Evolutionary conservation across 1,140 invertebrate genomes (phyloP).

Genomic region (Eciton burchellii): DNA sequence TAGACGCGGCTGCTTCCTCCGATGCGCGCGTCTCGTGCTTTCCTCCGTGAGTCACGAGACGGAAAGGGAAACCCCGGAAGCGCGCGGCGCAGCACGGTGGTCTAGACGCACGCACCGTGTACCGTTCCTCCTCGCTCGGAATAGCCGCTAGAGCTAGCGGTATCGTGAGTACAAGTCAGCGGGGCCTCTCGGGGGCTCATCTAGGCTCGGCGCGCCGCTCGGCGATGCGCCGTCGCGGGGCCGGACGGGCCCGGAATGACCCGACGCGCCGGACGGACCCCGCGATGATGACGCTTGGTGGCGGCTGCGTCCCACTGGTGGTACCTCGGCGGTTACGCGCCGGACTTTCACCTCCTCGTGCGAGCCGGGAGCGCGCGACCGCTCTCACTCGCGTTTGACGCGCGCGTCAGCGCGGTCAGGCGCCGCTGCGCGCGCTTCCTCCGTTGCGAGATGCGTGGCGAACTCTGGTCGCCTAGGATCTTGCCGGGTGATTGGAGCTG

Average conservation of each 20-base stretch:
- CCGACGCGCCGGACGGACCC: conserved; percentile 16
- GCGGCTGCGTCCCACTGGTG: conserved; percentile 40
- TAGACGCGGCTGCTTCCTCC: conserved; percentile 43
- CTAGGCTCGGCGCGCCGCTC: conserved; percentile 67
- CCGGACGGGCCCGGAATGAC: conserved; percentile 42
- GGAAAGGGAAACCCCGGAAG: conserved; percentile 72
- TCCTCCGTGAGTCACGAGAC: conserved; percentile 60
- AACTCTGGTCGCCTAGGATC: no score
- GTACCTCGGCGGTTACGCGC: conserved; percentile 42
- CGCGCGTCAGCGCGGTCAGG: conserved; percentile 38
- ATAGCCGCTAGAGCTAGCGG: conserved; percentile 71
- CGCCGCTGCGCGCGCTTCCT: no score
- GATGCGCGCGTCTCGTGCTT: conserved; percentile 38
- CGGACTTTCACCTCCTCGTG: conserved; percentile 80
- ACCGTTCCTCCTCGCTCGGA: conserved; percentile 25
- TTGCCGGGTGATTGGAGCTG: no score
- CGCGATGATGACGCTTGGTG: not conserved
- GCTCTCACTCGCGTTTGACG: conserved; percentile 79
- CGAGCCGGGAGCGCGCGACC: conserved; percentile 47
- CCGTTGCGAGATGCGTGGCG: no score
- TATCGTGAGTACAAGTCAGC: conserved; percentile 74
- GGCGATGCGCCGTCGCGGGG: conserved; percentile 52
- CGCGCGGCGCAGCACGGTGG: conserved; percentile 36
- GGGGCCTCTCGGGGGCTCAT: conserved; percentile 60
- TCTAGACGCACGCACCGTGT: conserved; percentile 55